Evolutionary conservation across 2,113 vertebrate species (phyloP).

Genomic region (Lepisosteus osseus): DNA sequence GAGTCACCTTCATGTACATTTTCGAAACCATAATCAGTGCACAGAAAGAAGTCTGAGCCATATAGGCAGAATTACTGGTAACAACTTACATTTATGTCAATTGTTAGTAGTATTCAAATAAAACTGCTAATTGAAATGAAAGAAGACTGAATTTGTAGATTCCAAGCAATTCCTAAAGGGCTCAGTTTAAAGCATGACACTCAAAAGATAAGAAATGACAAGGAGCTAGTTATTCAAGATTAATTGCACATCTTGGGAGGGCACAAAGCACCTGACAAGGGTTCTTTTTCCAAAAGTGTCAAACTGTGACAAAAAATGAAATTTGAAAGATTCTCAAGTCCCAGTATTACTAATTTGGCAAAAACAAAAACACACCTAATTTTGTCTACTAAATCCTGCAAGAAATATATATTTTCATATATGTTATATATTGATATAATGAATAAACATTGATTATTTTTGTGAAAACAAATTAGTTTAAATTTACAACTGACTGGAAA

Average conservation of each 20-base stretch:
- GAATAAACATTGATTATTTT: no score
- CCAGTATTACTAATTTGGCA: constrained; percentile 26
- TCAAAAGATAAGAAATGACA: constrained; percentile 59
- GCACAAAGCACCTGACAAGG: constrained; percentile 52
- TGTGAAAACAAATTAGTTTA: no score
- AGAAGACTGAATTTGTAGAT: constrained; percentile 16
- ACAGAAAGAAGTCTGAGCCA: constrained; percentile 15
- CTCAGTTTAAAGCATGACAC: constrained; percentile 22
- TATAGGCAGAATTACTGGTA: constrained; percentile 16
- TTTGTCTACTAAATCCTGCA: constrained; percentile 39
- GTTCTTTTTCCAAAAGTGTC: constrained; percentile 52
- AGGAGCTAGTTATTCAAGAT: constrained; percentile 53
- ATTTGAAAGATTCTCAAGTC: constrained; percentile 42
- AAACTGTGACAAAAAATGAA: constrained; percentile 66
- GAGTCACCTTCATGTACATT: constrained; percentile 49
- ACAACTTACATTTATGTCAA: neutral
- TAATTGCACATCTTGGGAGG: constrained; percentile 71
- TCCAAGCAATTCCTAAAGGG: neutral
- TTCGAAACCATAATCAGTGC: constrained; percentile 24
- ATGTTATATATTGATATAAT: no score
- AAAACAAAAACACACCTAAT: no score
- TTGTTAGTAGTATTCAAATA: constrained; percentile 37
- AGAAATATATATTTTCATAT: no score
- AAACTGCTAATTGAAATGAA: constrained; percentile 54
- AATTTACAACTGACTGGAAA: no score